Percentiles rank a stretch among this genome's conserved stretches.
phyloP scores from a whole-genome alignment of 1,140 invertebrate species.

The Vanessa atalanta region DNA sequence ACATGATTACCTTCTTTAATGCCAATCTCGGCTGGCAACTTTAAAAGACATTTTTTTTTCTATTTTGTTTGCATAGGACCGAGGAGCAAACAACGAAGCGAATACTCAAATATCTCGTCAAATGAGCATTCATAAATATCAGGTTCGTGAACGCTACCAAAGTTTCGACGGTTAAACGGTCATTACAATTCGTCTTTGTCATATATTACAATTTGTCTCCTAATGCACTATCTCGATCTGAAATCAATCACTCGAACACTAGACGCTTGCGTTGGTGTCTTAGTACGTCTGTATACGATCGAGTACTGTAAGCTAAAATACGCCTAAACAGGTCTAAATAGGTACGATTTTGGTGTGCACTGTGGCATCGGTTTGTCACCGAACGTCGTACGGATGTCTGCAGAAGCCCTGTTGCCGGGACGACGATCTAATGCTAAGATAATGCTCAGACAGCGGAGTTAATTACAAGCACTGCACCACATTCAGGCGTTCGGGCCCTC shows the following conservation, averaged over 20 bases:
- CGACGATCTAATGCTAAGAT: constrained; percentile 66
- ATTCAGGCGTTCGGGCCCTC: constrained; percentile 51
- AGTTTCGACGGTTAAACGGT: constrained; percentile 5
- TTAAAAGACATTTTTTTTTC: constrained; percentile 46
- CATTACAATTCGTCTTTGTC: constrained; percentile 27
- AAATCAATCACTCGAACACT: constrained; percentile 40
- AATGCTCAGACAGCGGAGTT: constrained; percentile 73
- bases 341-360: not conserved
- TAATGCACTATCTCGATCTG: constrained; percentile 31
- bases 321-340: not conserved
- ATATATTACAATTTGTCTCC: constrained; percentile 37
- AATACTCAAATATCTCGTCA: constrained; percentile 2
- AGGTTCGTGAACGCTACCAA: not conserved
- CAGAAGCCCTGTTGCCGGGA: constrained; percentile 41
- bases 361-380: not conserved
- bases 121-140: constrained; percentile 9
- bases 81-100: not conserved
- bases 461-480: constrained; percentile 72
- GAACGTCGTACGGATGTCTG: constrained; percentile 39
- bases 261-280: constrained; percentile 18
- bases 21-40: constrained; percentile 47
- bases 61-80: constrained; percentile 27
- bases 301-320: not conserved
- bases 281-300: constrained; percentile 7
- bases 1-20: constrained; percentile 73